Percentiles rank a stretch among this genome's conserved stretches.
Evolutionary conservation across 2,888 invertebrate genomes (phyloP).

Genomic region (Eueremaeus valkanovi): DNA sequence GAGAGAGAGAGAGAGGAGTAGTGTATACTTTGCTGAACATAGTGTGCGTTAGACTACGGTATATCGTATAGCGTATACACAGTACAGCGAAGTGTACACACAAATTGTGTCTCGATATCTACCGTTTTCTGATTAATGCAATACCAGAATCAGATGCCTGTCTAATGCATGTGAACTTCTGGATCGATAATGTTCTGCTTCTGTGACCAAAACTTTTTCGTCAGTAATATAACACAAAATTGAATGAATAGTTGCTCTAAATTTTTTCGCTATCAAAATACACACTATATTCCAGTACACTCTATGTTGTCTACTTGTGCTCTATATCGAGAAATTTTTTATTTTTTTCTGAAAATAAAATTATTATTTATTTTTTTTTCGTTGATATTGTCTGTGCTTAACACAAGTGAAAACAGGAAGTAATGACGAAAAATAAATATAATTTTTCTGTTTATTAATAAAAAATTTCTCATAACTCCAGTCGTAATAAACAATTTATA

Average conservation of each 20-base stretch:
- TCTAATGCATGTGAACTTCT: conserved; percentile 1
- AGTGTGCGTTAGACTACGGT: no score
- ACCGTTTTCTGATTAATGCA: conserved; percentile 22
- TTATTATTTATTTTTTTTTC: no score
- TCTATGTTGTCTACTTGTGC: not conserved
- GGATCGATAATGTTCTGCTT: conserved; percentile 13
- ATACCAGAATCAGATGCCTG: conserved; percentile 17
- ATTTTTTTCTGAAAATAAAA: not conserved
- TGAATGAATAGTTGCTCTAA: not conserved
- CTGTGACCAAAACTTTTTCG: conserved; percentile 10
- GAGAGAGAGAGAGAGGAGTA: no score
- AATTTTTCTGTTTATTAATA: not conserved
- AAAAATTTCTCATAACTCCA: not conserved
- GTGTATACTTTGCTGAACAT: no score
- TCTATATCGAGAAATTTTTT: not conserved
- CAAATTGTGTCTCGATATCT: not conserved
- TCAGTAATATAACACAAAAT: not conserved
- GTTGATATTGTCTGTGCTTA: no score
- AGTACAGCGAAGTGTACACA: not conserved
- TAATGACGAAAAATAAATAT: not conserved
- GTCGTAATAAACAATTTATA: no score
- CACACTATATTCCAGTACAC: no score
- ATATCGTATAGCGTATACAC: no score
- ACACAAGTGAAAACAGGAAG: conserved; percentile 11
- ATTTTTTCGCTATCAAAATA: not conserved